Evolutionary conservation across 2,797 vertebrate species (phyloP), one percentile per base, ranked within the genome.

Genomic region (Antennarius maculatus): DNA sequence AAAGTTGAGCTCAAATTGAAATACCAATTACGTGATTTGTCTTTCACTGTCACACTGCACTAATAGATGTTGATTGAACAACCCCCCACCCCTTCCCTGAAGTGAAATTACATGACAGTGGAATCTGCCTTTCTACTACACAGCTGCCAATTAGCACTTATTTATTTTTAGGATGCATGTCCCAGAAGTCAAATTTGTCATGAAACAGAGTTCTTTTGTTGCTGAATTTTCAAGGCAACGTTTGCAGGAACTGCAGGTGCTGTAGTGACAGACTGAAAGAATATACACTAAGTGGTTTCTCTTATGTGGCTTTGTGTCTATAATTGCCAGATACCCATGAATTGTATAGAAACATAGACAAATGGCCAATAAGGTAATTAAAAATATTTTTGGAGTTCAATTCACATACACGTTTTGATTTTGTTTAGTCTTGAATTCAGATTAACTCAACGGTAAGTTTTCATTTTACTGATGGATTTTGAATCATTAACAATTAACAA

Each of bases 61-160:
- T 39, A 17, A 71, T 14, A 43, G 52, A 37, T 54, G 61, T 71
- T 69, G 59, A 68, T 80, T 73, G 39, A 12, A 42, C 16, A 54
- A 1, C 23, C 23, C 23, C 23, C 23, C 23, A n/a, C n/a, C 23
- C 10, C 29, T 34, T n/a, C 39, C 29, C 54, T 50, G 52, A 56
- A 56, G 51, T 70, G 17, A 69, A 66, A 76, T 75, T 54, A 34
- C 54, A 58, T 16, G 8, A 61, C 37, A 7, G n/a, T 23, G 71
- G 18, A 52, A 51, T 66, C 46, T 69, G 17, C 27, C 16, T 66
- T 62, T 63, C 53, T 51, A 56, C 17, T 45, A 54, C 72, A 61
- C 61, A 66, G 53, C 16, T 58, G 71, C 52, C 64, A 84, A 73
- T 80, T 71, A 74, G 58, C 55, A 72, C 43, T n/a, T 60, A 60